Evolutionary conservation across 2,113 vertebrate species (phyloP).

Genomic region (Oriolus oriolus): DNA sequence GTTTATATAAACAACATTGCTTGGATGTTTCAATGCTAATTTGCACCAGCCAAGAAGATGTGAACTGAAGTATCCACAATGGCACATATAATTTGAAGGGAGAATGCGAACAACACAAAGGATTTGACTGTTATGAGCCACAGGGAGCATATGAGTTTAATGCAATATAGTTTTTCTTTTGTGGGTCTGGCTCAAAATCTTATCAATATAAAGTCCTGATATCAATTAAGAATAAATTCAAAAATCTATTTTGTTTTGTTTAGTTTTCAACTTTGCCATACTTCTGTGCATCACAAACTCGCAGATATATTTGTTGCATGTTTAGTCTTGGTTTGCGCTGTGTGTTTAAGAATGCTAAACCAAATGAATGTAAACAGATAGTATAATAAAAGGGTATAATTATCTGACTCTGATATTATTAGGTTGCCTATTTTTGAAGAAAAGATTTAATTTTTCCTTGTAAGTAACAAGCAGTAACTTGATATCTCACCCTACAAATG

Average conservation of each 20-base stretch:
- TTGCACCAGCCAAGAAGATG: background rate
- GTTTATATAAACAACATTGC: background rate
- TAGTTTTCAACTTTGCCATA: background rate
- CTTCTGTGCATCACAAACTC: background rate
- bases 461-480: background rate
- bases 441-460: background rate
- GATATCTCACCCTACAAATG: background rate
- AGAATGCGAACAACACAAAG: background rate
- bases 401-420: background rate
- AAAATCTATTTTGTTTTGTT: background rate
- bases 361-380: background rate
- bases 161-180: background rate
- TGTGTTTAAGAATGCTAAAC: background rate
- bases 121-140: background rate
- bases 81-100: background rate
- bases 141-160: background rate
- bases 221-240: background rate
- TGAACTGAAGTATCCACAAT: background rate
- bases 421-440: background rate
- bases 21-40: background rate
- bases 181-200: fast-evolving
- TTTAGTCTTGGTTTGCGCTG: background rate
- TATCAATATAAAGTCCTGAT: background rate
- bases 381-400: fast-evolving
- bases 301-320: background rate